Evolutionary conservation across 2,888 invertebrate genomes (phyloP).

Genomic region (Mimas tiliae): DNA sequence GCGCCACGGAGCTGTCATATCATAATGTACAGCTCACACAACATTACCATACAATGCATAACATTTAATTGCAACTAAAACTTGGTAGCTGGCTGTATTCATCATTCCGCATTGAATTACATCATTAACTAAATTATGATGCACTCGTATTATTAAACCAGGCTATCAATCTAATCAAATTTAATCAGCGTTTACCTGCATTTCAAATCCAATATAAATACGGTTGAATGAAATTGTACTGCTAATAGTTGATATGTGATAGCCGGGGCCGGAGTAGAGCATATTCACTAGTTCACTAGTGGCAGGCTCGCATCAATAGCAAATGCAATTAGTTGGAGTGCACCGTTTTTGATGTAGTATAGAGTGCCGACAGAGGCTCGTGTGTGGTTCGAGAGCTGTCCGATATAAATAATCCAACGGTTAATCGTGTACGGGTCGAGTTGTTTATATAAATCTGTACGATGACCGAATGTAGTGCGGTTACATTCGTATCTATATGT

Average conservation of each 20-base stretch:
- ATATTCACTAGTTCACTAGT: conserved; percentile 41
- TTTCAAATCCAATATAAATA: conserved; percentile 38
- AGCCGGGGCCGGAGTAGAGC: conserved; percentile 27
- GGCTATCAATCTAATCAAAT: conserved; percentile 20
- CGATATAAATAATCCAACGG: conserved; percentile 67
- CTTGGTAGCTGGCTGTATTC: background rate
- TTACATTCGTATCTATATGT: background rate
- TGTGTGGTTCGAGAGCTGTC: conserved; percentile 56
- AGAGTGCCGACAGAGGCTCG: conserved; percentile 57
- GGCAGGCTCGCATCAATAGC: conserved; percentile 72
- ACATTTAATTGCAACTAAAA: background rate
- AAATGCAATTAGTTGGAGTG: conserved; percentile 84
- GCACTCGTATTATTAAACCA: conserved; percentile 27
- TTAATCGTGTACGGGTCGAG: conserved; percentile 53
- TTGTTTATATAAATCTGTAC: conserved; percentile 47
- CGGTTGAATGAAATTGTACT: conserved; percentile 45
- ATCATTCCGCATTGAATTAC: background rate
- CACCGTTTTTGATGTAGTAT: conserved; percentile 82
- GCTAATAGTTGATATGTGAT: conserved; percentile 49
- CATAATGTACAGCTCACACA: background rate
- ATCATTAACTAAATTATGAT: conserved; percentile 37
- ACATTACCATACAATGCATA: too few species aligned
- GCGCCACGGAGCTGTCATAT: too few species aligned
- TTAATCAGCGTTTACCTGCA: conserved; percentile 24
- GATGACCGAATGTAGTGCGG: conserved; percentile 27